Conservation (phyloP, 2,888 invertebrate species). For the Andricus quercusramuli region DNA sequence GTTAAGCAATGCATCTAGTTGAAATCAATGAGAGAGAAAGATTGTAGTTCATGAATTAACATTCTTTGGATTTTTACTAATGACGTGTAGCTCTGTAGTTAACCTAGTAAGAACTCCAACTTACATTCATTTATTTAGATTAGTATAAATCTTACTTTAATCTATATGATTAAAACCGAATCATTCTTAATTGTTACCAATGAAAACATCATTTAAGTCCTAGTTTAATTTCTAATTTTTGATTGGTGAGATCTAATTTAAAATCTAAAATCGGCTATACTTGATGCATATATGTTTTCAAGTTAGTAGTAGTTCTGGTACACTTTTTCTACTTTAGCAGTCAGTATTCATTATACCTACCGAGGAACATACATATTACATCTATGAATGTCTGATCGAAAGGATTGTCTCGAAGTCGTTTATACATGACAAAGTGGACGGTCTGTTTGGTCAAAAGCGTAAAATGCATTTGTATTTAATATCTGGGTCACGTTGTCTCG, state of each 20-base stretch:
- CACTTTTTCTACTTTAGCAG: not conserved
- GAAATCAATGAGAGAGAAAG: not conserved
- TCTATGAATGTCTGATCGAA: slow-evolving; percentile 24
- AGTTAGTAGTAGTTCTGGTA: not conserved
- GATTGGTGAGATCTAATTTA: too few relatives aligned
- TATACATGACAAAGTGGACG: slow-evolving; percentile 4
- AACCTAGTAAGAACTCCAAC: not conserved
- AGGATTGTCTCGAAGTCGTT: slow-evolving; percentile 1
- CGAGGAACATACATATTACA: not conserved
- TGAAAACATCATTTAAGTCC: not conserved
- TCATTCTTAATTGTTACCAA: slow-evolving; percentile 22
- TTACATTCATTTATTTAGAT: slow-evolving; percentile 25
- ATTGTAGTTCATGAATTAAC: not conserved
- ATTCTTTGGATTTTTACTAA: not conserved
- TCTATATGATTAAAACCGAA: slow-evolving; percentile 18
- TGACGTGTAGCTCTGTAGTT: not conserved
- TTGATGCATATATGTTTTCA: too few relatives aligned
- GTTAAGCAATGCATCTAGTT: not conserved
- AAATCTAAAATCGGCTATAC: too few relatives aligned
- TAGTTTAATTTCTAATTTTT: not conserved
- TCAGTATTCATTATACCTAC: not conserved
- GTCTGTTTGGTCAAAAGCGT: not conserved
- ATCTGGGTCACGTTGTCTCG: slow-evolving; percentile 36
- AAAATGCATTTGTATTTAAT: slow-evolving; percentile 39
- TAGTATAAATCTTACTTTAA: slow-evolving; percentile 14